Conservation (phyloP, 2,888 invertebrate genomes). For the Luffia ferchaultella region DNA sequence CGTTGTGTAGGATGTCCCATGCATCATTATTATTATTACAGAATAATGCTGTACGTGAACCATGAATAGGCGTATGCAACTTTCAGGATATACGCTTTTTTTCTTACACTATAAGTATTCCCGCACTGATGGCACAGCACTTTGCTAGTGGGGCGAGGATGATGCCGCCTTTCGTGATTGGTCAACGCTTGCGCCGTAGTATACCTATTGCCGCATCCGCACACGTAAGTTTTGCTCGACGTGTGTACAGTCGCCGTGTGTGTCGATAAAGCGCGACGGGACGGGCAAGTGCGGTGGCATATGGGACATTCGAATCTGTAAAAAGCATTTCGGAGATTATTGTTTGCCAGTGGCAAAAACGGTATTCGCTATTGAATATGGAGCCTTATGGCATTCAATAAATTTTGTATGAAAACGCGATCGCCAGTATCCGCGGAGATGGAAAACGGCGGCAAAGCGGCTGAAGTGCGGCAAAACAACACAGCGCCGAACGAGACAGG, state of each 20-base stretch:
- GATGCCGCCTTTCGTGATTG: slow-evolving; percentile 19
- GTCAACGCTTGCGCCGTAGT: slow-evolving; percentile 25
- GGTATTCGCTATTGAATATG: too few species aligned
- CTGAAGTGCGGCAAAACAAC: too few species aligned
- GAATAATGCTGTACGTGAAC: too few species aligned
- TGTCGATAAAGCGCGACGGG: slow-evolving; percentile 21
- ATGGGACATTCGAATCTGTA: slow-evolving; percentile 36
- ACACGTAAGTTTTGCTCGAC: slow-evolving; percentile 20
- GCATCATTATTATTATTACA: too few species aligned
- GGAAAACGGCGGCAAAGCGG: background rate
- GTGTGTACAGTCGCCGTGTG: slow-evolving; percentile 30
- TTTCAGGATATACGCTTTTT: too few species aligned
- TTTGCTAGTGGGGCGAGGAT: background rate
- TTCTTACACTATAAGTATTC: slow-evolving; percentile 37
- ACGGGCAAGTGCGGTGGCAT: slow-evolving; percentile 29
- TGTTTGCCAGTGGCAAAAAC: too few species aligned
- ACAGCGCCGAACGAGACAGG: too few species aligned
- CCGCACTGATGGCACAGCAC: slow-evolving; percentile 42
- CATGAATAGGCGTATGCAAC: too few species aligned
- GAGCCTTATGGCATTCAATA: background rate
- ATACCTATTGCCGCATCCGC: slow-evolving; percentile 24
- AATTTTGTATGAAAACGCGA: too few species aligned
- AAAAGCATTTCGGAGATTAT: too few species aligned
- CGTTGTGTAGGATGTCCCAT: too few species aligned
- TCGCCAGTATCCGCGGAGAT: background rate